phyloP scores from a whole-genome alignment of 1,140 invertebrate genomes.

The Leguminivora glycinivorella region DNA sequence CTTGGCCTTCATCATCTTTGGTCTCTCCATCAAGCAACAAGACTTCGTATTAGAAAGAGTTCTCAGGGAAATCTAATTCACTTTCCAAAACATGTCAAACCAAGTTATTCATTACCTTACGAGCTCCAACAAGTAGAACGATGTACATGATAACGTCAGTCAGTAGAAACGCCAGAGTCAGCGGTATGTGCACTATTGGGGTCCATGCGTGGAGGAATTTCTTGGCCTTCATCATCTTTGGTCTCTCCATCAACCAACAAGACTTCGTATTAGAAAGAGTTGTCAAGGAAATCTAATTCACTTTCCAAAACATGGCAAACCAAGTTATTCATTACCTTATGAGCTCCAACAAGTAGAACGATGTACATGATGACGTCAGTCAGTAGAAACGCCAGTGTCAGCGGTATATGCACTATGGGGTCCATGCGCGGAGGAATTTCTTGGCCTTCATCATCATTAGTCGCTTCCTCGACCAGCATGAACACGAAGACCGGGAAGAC shows the following conservation, averaged over 20 bases:
- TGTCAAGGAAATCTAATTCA: too few relatives aligned
- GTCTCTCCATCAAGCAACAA: slow-evolving; percentile 40
- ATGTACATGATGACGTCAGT: slow-evolving; percentile 48
- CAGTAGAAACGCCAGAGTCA: slow-evolving; percentile 41
- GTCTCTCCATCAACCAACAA: slow-evolving; percentile 40
- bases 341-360: slow-evolving; percentile 47
- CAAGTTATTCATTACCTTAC: slow-evolving; percentile 39
- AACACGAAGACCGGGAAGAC: slow-evolving; percentile 48
- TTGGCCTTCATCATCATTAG: slow-evolving; percentile 30
- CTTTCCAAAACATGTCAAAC: too few relatives aligned
- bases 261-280: slow-evolving; percentile 41
- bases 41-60: slow-evolving; percentile 41
- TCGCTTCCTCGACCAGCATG: slow-evolving; percentile 41
- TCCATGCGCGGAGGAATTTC: slow-evolving; percentile 25
- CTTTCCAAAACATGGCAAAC: too few relatives aligned
- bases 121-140: slow-evolving; percentile 48
- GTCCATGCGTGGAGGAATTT: slow-evolving; percentile 23
- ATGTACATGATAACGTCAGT: slow-evolving; percentile 47
- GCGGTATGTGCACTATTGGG: slow-evolving; percentile 40
- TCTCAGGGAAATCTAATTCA: too few relatives aligned
- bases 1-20: slow-evolving; percentile 27
- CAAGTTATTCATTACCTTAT: slow-evolving; percentile 39
- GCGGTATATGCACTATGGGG: slow-evolving; percentile 40
- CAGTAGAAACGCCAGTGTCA: slow-evolving; percentile 41
- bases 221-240: slow-evolving; percentile 27